Conservation (phyloP, 2,888 invertebrate genomes). For the Trissonchulus sp. region DNA sequence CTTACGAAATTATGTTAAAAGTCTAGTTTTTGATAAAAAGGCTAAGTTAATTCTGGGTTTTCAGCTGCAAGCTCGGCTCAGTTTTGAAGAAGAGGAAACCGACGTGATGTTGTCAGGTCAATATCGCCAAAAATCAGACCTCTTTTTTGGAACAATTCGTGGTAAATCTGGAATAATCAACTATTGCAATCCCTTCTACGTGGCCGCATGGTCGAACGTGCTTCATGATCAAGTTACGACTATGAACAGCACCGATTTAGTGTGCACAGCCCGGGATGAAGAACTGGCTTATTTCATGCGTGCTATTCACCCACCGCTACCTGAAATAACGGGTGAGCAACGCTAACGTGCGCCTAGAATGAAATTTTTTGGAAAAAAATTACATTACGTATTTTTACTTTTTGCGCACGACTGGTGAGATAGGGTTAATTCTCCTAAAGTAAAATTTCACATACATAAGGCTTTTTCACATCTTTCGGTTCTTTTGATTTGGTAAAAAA, state of each 20-base stretch:
- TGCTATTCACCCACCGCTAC: slow-evolving; percentile 51
- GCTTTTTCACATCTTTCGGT: too few relatives aligned
- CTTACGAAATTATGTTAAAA: too few relatives aligned
- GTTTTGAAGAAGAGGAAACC: slow-evolving; percentile 10
- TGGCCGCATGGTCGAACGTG: slow-evolving; percentile 50
- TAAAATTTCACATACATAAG: too few relatives aligned
- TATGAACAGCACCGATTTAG: slow-evolving; percentile 35
- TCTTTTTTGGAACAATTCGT: slow-evolving; percentile 21
- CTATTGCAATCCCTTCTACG: slow-evolving; percentile 49
- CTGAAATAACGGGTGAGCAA: slow-evolving; percentile 47
- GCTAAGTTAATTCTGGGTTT: too few relatives aligned
- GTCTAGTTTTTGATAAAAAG: too few relatives aligned
- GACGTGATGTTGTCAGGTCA: background rate
- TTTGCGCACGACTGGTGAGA: too few relatives aligned
- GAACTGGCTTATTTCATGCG: slow-evolving; percentile 29
- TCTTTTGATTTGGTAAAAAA: too few relatives aligned
- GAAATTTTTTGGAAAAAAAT: background rate
- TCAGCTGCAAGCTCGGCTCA: background rate
- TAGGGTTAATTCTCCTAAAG: too few relatives aligned
- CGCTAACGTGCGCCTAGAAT: slow-evolving; percentile 4
- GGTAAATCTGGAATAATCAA: slow-evolving; percentile 46
- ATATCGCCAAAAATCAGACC: slow-evolving; percentile 27
- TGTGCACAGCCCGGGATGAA: slow-evolving; percentile 29
- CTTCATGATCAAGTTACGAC: slow-evolving; percentile 46
- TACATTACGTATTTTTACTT: background rate